Conservation (phyloP, 2,113 vertebrate species). For the Mesocricetus auratus region DNA sequence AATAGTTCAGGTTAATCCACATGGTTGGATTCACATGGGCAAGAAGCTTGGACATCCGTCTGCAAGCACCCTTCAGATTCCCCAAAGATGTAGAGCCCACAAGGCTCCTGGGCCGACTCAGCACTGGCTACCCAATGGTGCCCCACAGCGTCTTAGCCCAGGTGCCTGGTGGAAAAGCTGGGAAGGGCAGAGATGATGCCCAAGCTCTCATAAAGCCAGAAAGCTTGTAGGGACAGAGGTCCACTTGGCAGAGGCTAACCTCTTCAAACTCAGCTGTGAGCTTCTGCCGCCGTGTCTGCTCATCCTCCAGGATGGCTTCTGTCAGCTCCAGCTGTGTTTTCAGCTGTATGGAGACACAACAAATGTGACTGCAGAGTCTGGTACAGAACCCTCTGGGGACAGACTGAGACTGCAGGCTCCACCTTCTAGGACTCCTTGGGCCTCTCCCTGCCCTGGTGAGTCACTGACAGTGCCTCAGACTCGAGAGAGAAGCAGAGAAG, state of each 20-base stretch:
- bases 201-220: neutral
- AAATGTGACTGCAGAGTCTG: neutral
- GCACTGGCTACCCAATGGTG: neutral
- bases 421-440: neutral
- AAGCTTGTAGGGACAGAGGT: neutral
- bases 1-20: neutral
- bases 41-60: neutral
- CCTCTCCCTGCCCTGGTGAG: neutral
- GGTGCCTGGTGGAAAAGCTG: too few relatives aligned
- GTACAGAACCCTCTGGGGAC: neutral
- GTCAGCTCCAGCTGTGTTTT: constrained; percentile 89
- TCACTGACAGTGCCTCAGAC: too few relatives aligned
- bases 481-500: neutral
- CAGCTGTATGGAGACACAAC: constrained; percentile 83
- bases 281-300: constrained; percentile 87
- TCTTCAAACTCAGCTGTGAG: constrained; percentile 90
- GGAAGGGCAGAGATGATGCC: neutral
- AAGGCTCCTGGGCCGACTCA: neutral
- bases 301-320: constrained; percentile 84
- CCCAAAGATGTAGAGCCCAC: neutral
- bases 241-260: constrained; percentile 81
- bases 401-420: neutral
- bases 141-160: neutral
- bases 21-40: neutral
- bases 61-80: neutral